These are phyloP conservation scores for Vanessa cardui DNA, from an alignment of 2,888 invertebrate genomes.

Conservation along the genomic window DNA sequence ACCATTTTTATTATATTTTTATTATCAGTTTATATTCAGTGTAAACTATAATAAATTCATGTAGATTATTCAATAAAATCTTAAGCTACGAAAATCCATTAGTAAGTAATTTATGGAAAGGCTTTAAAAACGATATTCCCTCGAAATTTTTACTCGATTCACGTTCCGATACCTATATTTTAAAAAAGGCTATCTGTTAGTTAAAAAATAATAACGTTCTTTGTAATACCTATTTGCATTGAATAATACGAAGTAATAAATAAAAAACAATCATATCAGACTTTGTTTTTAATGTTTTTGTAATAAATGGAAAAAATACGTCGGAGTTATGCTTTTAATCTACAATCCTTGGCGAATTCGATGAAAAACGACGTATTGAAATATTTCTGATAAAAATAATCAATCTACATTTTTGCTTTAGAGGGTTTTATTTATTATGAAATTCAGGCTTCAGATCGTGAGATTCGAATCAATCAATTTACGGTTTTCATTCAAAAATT, in stretches of 20 bases:
- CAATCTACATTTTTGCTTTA: no score
- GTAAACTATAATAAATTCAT: no score
- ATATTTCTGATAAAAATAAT: conserved; percentile 1
- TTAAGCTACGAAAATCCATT: no score
- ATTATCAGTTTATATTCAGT: no score
- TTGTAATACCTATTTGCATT: neutral
- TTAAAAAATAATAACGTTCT: neutral
- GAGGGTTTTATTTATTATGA: no score
- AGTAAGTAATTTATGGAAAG: neutral
- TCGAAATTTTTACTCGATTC: conserved; percentile 13
- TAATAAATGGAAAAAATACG: neutral
- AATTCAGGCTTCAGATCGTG: no score
- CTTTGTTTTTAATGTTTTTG: neutral
- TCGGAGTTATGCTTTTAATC: no score
- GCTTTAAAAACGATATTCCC: conserved; percentile 6
- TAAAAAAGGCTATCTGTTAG: neutral
- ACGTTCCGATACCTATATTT: neutral
- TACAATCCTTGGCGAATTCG: neutral
- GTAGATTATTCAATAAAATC: no score
- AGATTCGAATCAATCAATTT: no score
- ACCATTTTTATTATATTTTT: no score
- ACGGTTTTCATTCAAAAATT: no score
- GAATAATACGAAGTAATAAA: neutral
- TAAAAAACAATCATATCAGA: neutral
- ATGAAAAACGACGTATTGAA: neutral